Evolutionary conservation across 2,797 vertebrate species (phyloP).

Genomic region (Pantherophis vulpinus): DNA sequence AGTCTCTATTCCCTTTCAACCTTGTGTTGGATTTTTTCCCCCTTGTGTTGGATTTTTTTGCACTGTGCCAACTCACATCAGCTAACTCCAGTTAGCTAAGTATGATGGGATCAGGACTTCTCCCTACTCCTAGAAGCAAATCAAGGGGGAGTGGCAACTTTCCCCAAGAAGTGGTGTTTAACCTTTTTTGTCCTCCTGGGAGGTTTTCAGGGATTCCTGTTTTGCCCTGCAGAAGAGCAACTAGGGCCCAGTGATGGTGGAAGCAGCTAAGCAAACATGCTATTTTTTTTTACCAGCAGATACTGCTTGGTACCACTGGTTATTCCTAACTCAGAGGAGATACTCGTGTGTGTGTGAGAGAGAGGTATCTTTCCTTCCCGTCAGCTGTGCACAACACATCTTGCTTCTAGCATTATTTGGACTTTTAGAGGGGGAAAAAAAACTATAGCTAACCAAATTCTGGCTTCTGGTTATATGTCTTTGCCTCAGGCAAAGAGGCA

Average conservation of each 20-base stretch:
- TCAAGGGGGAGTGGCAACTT: not conserved
- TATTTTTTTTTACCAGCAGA: not conserved
- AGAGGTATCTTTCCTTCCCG: not conserved
- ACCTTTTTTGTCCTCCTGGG: not conserved
- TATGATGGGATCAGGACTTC: not conserved
- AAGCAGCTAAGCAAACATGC: not conserved
- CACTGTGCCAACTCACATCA: not conserved
- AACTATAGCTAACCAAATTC: not conserved
- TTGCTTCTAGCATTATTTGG: not conserved
- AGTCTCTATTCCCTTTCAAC: not conserved
- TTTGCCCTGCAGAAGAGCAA: not conserved
- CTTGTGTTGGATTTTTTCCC: not conserved
- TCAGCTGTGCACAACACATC: not conserved
- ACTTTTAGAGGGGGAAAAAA: not conserved
- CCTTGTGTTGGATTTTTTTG: not conserved
- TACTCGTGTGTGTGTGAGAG: no score
- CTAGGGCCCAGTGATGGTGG: not conserved
- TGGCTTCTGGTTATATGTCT: not conserved
- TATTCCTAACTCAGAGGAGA: not conserved
- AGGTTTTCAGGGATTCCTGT: not conserved
- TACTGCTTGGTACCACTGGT: not conserved
- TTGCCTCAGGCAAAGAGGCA: no score
- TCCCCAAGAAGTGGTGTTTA: not conserved
- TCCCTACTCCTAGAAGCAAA: not conserved
- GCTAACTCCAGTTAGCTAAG: not conserved